These are phyloP conservation scores for Ceratina australensis DNA, from an alignment of 1,140 invertebrate genomes.

Conservation along the genomic window DNA sequence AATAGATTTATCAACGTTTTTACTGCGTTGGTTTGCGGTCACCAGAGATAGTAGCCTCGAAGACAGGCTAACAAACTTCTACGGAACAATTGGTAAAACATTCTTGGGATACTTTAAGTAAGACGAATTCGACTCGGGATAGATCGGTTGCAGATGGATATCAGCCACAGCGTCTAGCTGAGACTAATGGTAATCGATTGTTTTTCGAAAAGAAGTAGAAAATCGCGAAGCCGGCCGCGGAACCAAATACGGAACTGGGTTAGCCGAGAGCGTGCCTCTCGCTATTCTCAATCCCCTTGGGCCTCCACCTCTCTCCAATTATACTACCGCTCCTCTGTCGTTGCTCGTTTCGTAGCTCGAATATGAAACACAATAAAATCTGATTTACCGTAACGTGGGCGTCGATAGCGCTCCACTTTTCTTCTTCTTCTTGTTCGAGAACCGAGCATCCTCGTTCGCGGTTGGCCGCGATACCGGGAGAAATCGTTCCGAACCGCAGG, in stretches of 20 bases:
- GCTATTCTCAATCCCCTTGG: constrained; percentile 29
- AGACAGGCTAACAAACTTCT: too few relatives aligned
- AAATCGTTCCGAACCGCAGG: constrained; percentile 15
- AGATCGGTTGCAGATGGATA: neutral
- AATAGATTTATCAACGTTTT: neutral
- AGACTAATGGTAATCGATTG: neutral
- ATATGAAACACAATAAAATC: constrained; percentile 23
- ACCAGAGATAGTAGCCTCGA: neutral
- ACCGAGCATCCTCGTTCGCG: constrained; percentile 17
- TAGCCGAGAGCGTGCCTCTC: constrained; percentile 43
- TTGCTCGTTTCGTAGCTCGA: constrained; percentile 12
- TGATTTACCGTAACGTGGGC: constrained; percentile 17
- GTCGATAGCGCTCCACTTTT: constrained; percentile 41
- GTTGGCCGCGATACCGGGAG: constrained; percentile 20
- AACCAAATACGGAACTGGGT: constrained; percentile 65
- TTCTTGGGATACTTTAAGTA: neutral
- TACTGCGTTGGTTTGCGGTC: neutral
- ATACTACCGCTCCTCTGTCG: neutral
- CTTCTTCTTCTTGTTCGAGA: constrained; percentile 4
- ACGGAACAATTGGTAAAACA: neutral
- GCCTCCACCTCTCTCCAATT: neutral
- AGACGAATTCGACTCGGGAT: too few relatives aligned
- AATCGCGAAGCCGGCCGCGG: constrained; percentile 7
- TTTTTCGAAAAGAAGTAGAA: constrained; percentile 23
- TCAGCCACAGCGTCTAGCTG: too few relatives aligned